Base-by-base conservation (phyloP, 1,140 invertebrate genomes). In the Leptoteleia sp. region DNA sequence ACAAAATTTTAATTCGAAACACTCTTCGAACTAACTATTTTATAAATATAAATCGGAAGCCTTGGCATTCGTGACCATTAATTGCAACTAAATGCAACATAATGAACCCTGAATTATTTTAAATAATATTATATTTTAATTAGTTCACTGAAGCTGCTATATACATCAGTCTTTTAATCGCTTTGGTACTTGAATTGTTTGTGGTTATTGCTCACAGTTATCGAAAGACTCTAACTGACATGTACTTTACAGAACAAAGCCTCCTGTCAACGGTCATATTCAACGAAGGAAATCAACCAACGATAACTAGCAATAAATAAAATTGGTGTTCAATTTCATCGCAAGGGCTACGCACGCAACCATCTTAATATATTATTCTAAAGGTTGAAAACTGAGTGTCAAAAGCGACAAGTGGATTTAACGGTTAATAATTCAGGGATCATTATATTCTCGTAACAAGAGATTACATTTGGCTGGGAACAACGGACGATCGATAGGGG, bases 401-500 rank as follows among this genome's bases (percentile, higher is more conserved):
- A 62, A 72, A 72, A 62, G 29, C 13, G 55, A 62, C 55, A 55
- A 55, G 48, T 37, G 16, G 38, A 62, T 62, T 72, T 72, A 72
- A 72, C 48, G 55, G 57, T 62, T 62, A 62, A 64, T 55, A 73
- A 62, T 64, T 64, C 48, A 64, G 48, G 33, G 22, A 31, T 57
- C 40, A 38, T 61, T 61, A 73, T 64, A 57, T 73, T 50, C 61
- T 48, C 38, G 19, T 67, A 54, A 42, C 40, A 67, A 33, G 42
- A 42, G 52, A 59, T 52, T 65, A 45, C 31, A 61, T 48, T 61
- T 8, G 45, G 25, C 54, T 22, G n/a, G 25, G 9, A 59, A 67
- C 40, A 76, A 52, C 45, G 33, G 31, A 61, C 54, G 47, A 68
- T 76, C 72, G 62, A 76, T 76, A 31, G 33, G 33, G 43, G 62